Conservation (phyloP, 2,888 invertebrate genomes). For the Epistrophe eligans region DNA sequence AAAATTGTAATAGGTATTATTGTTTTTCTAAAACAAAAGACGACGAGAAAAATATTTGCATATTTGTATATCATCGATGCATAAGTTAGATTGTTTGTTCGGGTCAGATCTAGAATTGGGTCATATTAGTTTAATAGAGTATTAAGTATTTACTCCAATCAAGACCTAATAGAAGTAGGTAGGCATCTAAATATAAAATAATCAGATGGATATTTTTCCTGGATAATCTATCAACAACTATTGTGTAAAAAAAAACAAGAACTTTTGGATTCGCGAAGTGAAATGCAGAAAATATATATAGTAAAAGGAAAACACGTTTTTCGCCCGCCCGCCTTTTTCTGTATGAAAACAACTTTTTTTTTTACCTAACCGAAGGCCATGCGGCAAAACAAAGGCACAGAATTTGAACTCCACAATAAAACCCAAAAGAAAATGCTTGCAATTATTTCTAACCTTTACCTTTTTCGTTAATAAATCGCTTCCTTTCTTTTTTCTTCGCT, state of each 20-base stretch:
- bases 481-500: neutral
- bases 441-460: slow-evolving; percentile 52
- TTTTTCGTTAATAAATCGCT: slow-evolving; percentile 29
- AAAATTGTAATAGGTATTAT: neutral
- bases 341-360: slow-evolving; percentile 26
- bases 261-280: neutral
- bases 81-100: neutral
- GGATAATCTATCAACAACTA: neutral
- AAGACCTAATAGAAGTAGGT: neutral
- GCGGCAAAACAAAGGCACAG: slow-evolving; percentile 53
- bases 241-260: neutral
- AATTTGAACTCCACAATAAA: slow-evolving; percentile 29
- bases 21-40: neutral
- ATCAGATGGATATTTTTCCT: neutral
- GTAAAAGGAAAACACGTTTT: slow-evolving; percentile 60
- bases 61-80: neutral
- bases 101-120: neutral
- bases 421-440: slow-evolving; percentile 1
- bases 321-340: slow-evolving; percentile 64
- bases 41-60: neutral
- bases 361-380: slow-evolving; percentile 39
- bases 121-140: neutral
- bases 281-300: neutral
- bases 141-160: slow-evolving; percentile 2
- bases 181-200: neutral